Conservation (phyloP, 2,797 vertebrate genomes). For the Chaetophractus vellerosus region DNA sequence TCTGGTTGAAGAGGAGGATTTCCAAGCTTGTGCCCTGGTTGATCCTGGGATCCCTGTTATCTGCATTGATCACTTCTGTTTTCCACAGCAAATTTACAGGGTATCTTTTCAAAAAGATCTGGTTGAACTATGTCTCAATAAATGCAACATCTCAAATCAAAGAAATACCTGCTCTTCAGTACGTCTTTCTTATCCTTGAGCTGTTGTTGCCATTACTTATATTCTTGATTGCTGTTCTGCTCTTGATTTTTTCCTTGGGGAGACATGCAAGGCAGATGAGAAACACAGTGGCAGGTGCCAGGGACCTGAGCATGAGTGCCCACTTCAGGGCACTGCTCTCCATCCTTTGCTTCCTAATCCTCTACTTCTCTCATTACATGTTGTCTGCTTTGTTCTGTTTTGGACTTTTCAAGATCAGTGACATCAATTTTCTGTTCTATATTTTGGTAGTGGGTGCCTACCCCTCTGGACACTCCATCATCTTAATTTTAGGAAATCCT, state of each 20-base stretch:
- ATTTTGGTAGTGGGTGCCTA: fast-evolving
- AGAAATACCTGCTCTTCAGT: fast-evolving
- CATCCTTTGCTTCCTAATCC: constrained; percentile 67
- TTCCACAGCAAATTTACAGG: fast-evolving
- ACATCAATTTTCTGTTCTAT: fast-evolving
- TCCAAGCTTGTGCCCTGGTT: constrained; percentile 66
- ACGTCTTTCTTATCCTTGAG: fast-evolving
- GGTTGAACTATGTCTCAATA: fast-evolving
- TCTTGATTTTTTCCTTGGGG: constrained; percentile 64
- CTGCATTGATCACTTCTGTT: fast-evolving
- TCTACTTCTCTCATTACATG: constrained; percentile 17
- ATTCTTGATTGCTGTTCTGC: constrained; percentile 34
- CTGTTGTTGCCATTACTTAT: background rate
- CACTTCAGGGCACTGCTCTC: fast-evolving
- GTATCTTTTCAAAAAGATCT: fast-evolving
- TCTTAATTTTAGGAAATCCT: constrained; percentile 76
- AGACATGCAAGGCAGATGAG: constrained; percentile 70
- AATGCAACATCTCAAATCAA: background rate
- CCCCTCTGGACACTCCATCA: constrained; percentile 67
- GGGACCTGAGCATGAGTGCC: fast-evolving
- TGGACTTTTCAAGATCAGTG: fast-evolving
- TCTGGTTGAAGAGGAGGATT: constrained; percentile 75
- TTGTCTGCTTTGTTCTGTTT: fast-evolving
- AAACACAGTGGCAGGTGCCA: fast-evolving
- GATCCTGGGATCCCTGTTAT: background rate